Base-by-base conservation (phyloP, 2,113 vertebrate species). In the Sapajus apella region DNA sequence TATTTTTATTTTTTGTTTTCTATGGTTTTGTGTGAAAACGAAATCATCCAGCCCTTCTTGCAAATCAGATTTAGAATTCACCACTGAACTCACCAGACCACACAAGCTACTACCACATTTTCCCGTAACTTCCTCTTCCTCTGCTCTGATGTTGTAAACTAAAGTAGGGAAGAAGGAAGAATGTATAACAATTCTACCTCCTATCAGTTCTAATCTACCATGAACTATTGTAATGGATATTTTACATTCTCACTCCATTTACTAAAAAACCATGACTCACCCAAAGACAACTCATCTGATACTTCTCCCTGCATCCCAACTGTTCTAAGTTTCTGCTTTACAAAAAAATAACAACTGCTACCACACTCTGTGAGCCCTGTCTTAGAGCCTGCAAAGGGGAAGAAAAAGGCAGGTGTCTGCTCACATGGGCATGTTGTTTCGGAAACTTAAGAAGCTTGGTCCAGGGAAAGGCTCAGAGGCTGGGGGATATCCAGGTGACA, bases 51-150 rank as follows among this genome's bases (percentile, higher is more conserved):
- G n/a, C 16, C 14, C 56, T 77, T 87, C 90, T 58, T 93, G 66
- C n/a, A 96, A 64, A 64, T 84, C 43, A 68, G 25, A 66, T 79
- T 86, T 86, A 45, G 77, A 96, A 96, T 91, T 76, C 76, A 80
- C 37, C 25, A 84, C 25, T 9, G n/a, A 84, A 84, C 66, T 81
- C 66, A 93, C 43, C 70, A 47, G 30, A 58, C 17, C 72, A 94
- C 45, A 43, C 3, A 55, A 17, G 64, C 47, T 66, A 32, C n/a
- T 45, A 27, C 21, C 68, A 47, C 68, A 30, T 82, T 56, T 58
- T 58, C 77, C 70, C 85, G 45, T 50, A 55, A 32, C 25, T 77
- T 40, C 17, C 43, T 61, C 55, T 87, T 72, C 8, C 52, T 25
- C 32, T 32, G 12, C 37, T 77, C 45, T 79, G 52, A 40, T 11